phyloP scores from a whole-genome alignment of 2,797 vertebrate genomes.

The Rhinella marina region DNA sequence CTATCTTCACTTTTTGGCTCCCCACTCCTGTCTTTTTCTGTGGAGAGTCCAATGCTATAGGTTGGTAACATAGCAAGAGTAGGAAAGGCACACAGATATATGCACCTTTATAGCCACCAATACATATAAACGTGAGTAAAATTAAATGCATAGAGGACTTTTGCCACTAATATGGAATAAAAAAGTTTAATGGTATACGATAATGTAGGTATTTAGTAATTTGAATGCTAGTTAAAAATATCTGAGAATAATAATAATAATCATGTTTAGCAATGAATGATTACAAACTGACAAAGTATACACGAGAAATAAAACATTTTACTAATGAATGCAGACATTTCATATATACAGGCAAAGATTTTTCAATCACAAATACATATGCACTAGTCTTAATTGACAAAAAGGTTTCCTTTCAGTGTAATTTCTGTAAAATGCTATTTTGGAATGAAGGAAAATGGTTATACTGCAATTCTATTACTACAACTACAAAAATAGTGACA shows the following conservation, averaged over 20 bases:
- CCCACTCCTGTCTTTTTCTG: slow-evolving; percentile 89
- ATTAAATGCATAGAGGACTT: not conserved
- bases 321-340: not conserved
- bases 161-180: not conserved
- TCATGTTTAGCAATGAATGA: not conserved
- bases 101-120: too few species aligned
- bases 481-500: not conserved
- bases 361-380: not conserved
- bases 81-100: not conserved
- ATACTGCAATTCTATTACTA: not conserved
- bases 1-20: slow-evolving; percentile 89
- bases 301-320: not conserved
- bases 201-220: not conserved
- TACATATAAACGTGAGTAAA: not conserved
- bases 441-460: not conserved
- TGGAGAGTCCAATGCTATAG: slow-evolving; percentile 23
- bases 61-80: not conserved
- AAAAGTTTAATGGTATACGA: not conserved
- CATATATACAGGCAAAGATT: not conserved
- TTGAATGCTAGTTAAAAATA: too few species aligned
- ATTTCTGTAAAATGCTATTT: not conserved
- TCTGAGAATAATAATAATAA: too few species aligned
- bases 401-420: not conserved
- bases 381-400: not conserved
- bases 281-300: not conserved